A percentile compares a stretch with the other conserved stretches of the same genome.
These are phyloP conservation scores for Aspidapion aeneum DNA, from an alignment of 2,888 invertebrate genomes.

Conservation along the genomic window DNA sequence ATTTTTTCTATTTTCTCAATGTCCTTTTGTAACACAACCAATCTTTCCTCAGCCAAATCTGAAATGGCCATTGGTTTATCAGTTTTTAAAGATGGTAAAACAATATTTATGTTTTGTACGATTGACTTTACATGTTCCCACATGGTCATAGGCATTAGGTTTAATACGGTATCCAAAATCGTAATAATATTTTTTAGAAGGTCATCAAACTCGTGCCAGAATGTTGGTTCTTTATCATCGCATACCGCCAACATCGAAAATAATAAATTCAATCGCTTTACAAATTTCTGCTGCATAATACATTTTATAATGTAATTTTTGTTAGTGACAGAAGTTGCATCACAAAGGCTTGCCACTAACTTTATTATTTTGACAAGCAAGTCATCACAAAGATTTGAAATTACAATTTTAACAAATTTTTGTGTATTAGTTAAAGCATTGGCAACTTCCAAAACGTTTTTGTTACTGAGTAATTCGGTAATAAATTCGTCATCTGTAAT, in stretches of 20 bases:
- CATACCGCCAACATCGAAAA: neutral
- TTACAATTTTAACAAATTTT: neutral
- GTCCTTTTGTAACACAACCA: neutral
- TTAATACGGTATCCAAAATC: neutral
- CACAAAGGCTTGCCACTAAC: neutral
- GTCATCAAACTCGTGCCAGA: neutral
- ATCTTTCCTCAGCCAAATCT: neutral
- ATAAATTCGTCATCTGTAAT: too few relatives aligned
- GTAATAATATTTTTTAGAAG: neutral
- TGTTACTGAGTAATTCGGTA: neutral
- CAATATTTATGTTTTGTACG: neutral
- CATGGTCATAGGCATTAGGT: neutral
- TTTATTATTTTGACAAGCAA: neutral
- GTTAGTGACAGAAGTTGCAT: neutral
- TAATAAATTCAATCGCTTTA: neutral
- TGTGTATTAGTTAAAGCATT: neutral
- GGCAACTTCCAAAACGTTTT: neutral
- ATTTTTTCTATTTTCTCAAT: neutral
- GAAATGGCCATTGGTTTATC: neutral
- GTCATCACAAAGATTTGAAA: neutral
- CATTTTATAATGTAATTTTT: neutral
- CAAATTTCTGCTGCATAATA: neutral
- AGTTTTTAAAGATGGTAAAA: neutral
- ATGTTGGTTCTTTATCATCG: neutral
- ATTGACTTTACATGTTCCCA: neutral